Evolutionary conservation across 2,888 invertebrate genomes (phyloP), one percentile per base, ranked within the genome.

Genomic region (Drosophila maculinotata): DNA sequence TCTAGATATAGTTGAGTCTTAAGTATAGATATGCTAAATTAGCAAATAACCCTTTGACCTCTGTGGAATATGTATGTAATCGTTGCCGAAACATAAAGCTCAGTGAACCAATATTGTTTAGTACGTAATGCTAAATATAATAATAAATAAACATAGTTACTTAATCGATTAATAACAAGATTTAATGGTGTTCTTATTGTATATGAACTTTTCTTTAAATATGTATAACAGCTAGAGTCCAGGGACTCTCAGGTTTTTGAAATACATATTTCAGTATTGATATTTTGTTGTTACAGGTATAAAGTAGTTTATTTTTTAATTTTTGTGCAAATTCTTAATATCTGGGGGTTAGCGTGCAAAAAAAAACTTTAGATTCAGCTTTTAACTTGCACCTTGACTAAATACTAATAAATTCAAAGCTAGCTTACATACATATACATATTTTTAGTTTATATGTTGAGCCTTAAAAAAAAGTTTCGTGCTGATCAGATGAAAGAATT

Each of bases 1-100:
- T 17, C 26, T 80, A 83, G 54, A 9, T 52, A 42, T 41, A 49
- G 44, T 63, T 41, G 7, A 26, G 1, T 20, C 7, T 45, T 58
- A 72, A 62, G 48, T 36, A 23, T 12, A 49, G 28, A 53, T 76
- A 41, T 76, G 72, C 73, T 73, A 76, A 76, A 73, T 76, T 74
- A 74, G 71, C 76, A 65, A 65, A 48, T 62, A 67, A 65, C 71
- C 48, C 41, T 45, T 54, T 39, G 30, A 69, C 76, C 74, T 64
- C 64, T 41, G 20, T 65, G 56, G 15, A 58, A 47, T 33, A 31
- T 28, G 14, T 26, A n/a, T 26, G 44, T 39, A 47, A 52, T 33
- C 31, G 8, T 49, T 59, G 31, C 7, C 28, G 38, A 56, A 56
- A 33, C 31, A 41, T 47, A 20, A 15, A 64, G 54, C 79, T 76